Evolutionary conservation across 1,140 invertebrate species (phyloP), one percentile per base, ranked within the genome.

Genomic region (Ooceraea biroi): DNA sequence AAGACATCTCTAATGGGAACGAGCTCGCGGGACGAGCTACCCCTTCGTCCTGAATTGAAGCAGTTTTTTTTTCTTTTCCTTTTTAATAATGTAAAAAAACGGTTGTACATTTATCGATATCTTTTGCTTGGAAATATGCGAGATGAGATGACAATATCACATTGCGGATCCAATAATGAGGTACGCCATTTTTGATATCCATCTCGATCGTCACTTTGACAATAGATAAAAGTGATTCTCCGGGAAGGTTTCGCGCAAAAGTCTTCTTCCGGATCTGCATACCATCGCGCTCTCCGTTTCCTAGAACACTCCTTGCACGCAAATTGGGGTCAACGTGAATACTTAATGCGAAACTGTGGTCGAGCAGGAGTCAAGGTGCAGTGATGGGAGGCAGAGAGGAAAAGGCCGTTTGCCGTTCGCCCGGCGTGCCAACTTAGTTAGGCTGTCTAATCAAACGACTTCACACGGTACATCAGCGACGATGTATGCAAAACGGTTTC

Each of bases 271-370:
- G 66, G 76, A 83, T 85, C 82, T 71, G 84, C 46, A 83, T 83
- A 52, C 76, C 88, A 91, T 65, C 88, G 82, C 55, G 74, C 90
- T 90, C 91, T 91, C 90, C 88, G 88, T 89, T 84, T 86, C 87
- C 90, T 89, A 90, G 88, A 92, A 92, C 90, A 87, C 89, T 92
- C 90, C 92, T 93, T 92, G 91, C 92, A 93, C 92, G 92, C 92
- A 93, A 93, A 93, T 93, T 93, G 91, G 91, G 92, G 93, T 93
- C 90, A 90, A 83, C 89, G 83, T 94, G 88, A 94, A 94, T 93
- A 92, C 88, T 93, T 93, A 91, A 94, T 94, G 91, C 19, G 88
- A 85, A 91, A 89, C 88, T 88, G 91, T 90, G 92, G 90, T 92
- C 91, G 92, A 91, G 92, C 88, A 92, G 83, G 88, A 92, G 90